Conservation (phyloP, 1,140 invertebrate genomes). For the Neodiprion fabricii region DNA sequence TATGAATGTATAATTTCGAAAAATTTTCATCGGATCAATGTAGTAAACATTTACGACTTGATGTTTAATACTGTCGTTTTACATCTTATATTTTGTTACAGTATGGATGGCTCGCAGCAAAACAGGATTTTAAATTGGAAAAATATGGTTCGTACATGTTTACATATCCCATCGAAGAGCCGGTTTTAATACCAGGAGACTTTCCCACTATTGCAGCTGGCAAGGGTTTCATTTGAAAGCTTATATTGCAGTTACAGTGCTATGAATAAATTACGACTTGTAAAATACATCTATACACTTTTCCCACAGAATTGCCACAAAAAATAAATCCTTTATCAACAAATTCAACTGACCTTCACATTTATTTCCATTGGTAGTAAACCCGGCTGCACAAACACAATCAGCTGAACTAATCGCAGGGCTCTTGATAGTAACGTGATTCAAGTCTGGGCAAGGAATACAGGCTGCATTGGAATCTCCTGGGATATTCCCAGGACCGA, state of each 20-base stretch:
- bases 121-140: constrained; percentile 45
- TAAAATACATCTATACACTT: no score
- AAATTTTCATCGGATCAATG: background rate
- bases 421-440: constrained; percentile 64
- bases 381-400: constrained; percentile 69
- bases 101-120: constrained; percentile 47
- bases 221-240: constrained; percentile 31
- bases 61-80: background rate
- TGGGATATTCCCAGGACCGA: constrained; percentile 52
- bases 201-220: constrained; percentile 35
- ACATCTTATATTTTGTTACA: constrained; percentile 18
- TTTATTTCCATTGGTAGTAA: constrained; percentile 54
- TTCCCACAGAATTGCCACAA: no score
- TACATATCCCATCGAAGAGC: constrained; percentile 31
- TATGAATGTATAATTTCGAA: constrained; percentile 12
- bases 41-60: background rate
- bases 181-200: constrained; percentile 29
- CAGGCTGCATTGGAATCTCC: constrained; percentile 65
- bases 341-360: constrained; percentile 59
- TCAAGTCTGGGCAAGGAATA: constrained; percentile 68
- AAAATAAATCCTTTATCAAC: background rate
- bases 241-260: background rate
- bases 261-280: no score
- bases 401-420: constrained; percentile 62
- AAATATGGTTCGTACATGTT: constrained; percentile 34